Conservation (phyloP, 1,140 invertebrate genomes). For the Neodiprion fabricii region DNA sequence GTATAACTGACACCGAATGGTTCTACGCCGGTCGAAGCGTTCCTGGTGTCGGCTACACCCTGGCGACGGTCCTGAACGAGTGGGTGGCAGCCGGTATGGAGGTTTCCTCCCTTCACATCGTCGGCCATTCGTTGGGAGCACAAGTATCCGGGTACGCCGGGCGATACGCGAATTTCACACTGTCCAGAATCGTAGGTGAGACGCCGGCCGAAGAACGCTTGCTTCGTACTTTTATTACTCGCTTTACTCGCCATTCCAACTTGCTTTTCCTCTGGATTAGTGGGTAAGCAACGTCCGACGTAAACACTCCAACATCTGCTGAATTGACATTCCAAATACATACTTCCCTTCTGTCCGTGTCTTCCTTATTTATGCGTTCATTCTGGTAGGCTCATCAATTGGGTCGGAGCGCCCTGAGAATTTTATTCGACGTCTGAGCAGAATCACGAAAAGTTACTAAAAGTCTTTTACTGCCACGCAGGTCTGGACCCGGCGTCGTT, state of each 20-base stretch:
- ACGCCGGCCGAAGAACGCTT: neutral
- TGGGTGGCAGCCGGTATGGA: slow-evolving; percentile 45
- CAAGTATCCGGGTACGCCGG: slow-evolving; percentile 76
- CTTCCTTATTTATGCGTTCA: too few relatives aligned
- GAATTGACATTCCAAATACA: too few relatives aligned
- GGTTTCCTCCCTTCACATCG: slow-evolving; percentile 67
- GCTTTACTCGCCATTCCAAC: too few relatives aligned
- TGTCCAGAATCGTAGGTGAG: slow-evolving; percentile 51
- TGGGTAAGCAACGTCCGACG: too few relatives aligned
- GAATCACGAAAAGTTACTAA: too few relatives aligned
- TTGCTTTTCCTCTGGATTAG: too few relatives aligned
- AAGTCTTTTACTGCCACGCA: slow-evolving; percentile 28
- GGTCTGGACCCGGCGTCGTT: slow-evolving; percentile 62
- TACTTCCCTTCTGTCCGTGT: too few relatives aligned
- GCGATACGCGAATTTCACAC: slow-evolving; percentile 42
- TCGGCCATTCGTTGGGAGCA: slow-evolving; percentile 79
- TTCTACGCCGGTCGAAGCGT: slow-evolving; percentile 62
- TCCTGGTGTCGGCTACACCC: slow-evolving; percentile 53
- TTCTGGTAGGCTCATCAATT: too few relatives aligned
- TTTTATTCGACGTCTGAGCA: too few relatives aligned
- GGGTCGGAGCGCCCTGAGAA: too few relatives aligned
- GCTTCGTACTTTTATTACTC: too few relatives aligned
- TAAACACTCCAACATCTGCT: too few relatives aligned
- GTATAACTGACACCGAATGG: slow-evolving; percentile 66
- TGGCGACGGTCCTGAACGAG: slow-evolving; percentile 29